Conservation (phyloP, 1,140 invertebrate genomes). For the Acyrthosiphon pisum region DNA sequence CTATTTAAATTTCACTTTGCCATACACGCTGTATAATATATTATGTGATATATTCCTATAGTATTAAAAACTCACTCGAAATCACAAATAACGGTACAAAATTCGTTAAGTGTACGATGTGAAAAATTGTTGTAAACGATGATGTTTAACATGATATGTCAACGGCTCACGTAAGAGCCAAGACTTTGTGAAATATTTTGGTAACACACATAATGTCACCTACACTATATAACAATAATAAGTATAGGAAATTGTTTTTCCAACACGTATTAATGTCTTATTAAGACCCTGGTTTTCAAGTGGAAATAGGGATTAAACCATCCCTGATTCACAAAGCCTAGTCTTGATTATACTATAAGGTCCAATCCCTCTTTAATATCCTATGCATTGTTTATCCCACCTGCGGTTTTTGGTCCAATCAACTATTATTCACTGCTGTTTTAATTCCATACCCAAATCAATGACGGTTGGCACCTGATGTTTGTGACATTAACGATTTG, state of each 20-base stretch:
- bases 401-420: not conserved
- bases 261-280: not conserved
- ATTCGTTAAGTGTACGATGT: no score
- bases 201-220: not conserved
- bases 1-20: no score
- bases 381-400: not conserved
- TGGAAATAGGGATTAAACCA: constrained; percentile 15
- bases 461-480: not conserved
- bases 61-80: no score
- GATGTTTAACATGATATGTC: not conserved
- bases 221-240: not conserved
- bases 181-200: not conserved
- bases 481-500: constrained; percentile 21
- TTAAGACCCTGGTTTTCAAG: not conserved
- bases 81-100: no score
- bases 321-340: not conserved
- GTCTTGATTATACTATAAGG: not conserved
- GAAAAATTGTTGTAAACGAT: no score
- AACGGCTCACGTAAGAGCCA: not conserved
- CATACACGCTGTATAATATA: no score
- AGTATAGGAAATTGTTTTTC: not conserved
- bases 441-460: constrained; percentile 31
- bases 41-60: no score
- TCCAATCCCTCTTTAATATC: not conserved
- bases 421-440: not conserved